phyloP scores from a whole-genome alignment of 2,888 invertebrate genomes.

The Teleogryllus oceanicus region DNA sequence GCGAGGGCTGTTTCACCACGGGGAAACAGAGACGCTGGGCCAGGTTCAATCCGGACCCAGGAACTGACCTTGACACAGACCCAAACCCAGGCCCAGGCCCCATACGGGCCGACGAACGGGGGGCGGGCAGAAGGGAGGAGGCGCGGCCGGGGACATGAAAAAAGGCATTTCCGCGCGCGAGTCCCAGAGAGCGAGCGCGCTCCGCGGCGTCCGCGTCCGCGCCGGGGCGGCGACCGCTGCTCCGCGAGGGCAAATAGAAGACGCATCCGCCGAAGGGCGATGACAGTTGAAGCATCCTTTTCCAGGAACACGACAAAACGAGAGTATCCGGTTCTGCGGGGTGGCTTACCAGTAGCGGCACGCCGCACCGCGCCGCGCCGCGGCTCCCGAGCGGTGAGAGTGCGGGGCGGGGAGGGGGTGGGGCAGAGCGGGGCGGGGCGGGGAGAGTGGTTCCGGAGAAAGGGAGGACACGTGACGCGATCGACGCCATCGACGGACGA shows the following conservation, averaged over 20 bases:
- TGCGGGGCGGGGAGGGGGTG: conserved; percentile 79
- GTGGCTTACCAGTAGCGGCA: neutral
- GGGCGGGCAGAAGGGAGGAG: too few relatives aligned
- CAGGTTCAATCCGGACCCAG: too few relatives aligned
- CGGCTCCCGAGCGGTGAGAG: conserved; percentile 84
- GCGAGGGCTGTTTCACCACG: too few relatives aligned
- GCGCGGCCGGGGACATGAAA: too few relatives aligned
- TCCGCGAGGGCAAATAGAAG: conserved; percentile 4
- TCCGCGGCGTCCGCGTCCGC: neutral
- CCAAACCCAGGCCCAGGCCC: too few relatives aligned
- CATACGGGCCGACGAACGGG: too few relatives aligned
- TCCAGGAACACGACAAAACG: conserved; percentile 20
- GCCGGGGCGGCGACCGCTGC: too few relatives aligned
- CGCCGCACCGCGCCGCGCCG: conserved; percentile 43
- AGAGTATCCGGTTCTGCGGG: conserved; percentile 24
- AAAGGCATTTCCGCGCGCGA: too few relatives aligned
- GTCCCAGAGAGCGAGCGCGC: neutral
- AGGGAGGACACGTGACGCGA: neutral
- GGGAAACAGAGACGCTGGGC: too few relatives aligned
- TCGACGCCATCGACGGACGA: too few relatives aligned
- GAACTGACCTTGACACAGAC: too few relatives aligned
- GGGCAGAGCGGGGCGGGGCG: neutral
- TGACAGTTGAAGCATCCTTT: conserved; percentile 23
- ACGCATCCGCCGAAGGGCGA: conserved; percentile 18
- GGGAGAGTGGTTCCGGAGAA: neutral